phyloP scores from a whole-genome alignment of 30 jellyfish, hydroid and myxozoan species.

The Phacellophora camtschatica region DNA sequence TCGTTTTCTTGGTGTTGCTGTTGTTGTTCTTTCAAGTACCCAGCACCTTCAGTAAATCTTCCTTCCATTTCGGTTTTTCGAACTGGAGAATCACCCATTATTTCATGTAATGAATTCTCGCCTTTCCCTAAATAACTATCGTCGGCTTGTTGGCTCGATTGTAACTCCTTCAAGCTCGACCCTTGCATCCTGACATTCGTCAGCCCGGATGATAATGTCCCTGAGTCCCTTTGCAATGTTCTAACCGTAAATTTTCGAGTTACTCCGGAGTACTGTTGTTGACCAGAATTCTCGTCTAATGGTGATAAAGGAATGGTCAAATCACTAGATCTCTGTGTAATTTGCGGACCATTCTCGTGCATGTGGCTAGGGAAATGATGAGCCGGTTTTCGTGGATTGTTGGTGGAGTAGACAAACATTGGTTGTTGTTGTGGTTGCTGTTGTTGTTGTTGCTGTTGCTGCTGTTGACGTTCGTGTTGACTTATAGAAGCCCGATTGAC shows the following conservation, averaged over 20 bases:
- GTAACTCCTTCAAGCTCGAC: conserved; percentile 13
- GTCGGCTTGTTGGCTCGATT: not conserved
- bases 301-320: conserved; percentile 1
- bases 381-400: conserved; percentile 25
- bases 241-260: conserved; percentile 61
- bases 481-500: conserved; percentile 12
- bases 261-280: conserved; percentile 45
- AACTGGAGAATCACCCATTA: not conserved
- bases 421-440: too few relatives aligned
- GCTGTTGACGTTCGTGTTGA: conserved; percentile 33
- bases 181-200: conserved; percentile 91
- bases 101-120: not conserved
- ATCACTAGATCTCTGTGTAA: not conserved
- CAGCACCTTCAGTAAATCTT: not conserved
- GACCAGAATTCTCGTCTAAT: conserved; percentile 8
- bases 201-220: conserved; percentile 36
- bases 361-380: conserved; percentile 26
- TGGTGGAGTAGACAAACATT: conserved; percentile 19
- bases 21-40: not conserved
- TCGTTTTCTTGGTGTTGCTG: not conserved
- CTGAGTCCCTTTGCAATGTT: conserved; percentile 49
- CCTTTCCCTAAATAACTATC: not conserved
- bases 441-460: conserved; percentile 13
- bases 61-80: not conserved
- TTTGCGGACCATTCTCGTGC: conserved; percentile 1